Evolutionary conservation across 2,113 vertebrate species (phyloP).

Genomic region (Bubalus kerabau): DNA sequence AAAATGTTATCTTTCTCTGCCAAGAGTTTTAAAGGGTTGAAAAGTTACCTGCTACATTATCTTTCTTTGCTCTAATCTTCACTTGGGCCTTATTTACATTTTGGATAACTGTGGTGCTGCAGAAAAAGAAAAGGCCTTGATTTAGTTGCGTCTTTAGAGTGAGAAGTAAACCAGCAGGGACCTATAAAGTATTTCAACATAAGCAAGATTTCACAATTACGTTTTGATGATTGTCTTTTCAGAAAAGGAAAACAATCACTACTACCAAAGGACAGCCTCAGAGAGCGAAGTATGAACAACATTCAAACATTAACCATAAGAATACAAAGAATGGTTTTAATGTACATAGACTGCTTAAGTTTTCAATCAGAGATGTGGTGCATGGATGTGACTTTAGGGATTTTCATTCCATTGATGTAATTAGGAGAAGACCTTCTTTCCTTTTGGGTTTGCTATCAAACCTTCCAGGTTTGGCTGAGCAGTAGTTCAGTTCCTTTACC

Average conservation of each 20-base stretch:
- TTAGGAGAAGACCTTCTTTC: background rate
- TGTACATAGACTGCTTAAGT: background rate
- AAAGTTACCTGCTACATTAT: conserved; percentile 95
- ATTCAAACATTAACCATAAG: background rate
- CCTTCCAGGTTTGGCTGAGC: background rate
- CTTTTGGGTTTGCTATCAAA: background rate
- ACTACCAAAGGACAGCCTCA: background rate
- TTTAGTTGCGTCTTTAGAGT: background rate
- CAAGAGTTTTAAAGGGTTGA: background rate
- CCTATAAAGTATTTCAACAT: background rate
- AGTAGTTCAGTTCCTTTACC: background rate
- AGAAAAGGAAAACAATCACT: background rate
- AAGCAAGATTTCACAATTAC: background rate
- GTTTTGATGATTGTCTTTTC: background rate
- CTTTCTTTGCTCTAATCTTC: conserved; percentile 96
- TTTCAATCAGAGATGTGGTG: background rate
- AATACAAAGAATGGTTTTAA: background rate
- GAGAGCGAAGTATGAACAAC: background rate
- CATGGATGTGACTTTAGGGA: background rate
- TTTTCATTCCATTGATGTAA: background rate
- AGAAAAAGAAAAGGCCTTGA: conserved; percentile 49
- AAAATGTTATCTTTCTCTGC: background rate
- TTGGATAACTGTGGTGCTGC: conserved; percentile 97
- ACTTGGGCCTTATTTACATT: conserved; percentile 99
- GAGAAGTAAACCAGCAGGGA: background rate